phyloP scores from a whole-genome alignment of 2,888 invertebrate genomes.

The Agriotes lineatus region DNA sequence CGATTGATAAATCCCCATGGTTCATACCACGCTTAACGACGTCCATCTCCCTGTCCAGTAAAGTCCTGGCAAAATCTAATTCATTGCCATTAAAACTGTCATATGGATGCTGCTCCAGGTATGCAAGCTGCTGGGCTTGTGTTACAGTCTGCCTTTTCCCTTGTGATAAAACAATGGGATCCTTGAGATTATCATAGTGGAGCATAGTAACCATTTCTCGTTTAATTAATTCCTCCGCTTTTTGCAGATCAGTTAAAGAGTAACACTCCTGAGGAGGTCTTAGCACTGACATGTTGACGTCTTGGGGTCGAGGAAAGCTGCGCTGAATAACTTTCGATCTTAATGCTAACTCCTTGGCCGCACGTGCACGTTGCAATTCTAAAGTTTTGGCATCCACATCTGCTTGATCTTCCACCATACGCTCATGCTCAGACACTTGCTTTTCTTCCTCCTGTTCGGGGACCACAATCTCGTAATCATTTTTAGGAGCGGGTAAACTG shows the following conservation, averaged over 20 bases:
- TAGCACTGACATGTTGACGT: slow-evolving; percentile 86
- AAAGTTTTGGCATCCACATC: slow-evolving; percentile 81
- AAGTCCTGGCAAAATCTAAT: slow-evolving; percentile 73
- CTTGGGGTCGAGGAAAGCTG: slow-evolving; percentile 84
- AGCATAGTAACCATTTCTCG: slow-evolving; percentile 97
- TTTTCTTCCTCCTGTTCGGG: slow-evolving; percentile 81
- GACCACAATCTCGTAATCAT: slow-evolving; percentile 98
- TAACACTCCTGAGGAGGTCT: slow-evolving; percentile 82
- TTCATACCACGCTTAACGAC: slow-evolving; percentile 93
- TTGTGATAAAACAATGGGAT: slow-evolving; percentile 70
- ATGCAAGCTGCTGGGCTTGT: slow-evolving; percentile 81
- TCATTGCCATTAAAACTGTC: slow-evolving; percentile 79
- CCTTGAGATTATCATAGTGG: slow-evolving; percentile 88
- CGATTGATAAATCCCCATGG: slow-evolving; percentile 92
- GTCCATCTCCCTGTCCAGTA: slow-evolving; percentile 87
- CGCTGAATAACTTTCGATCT: slow-evolving; percentile 91
- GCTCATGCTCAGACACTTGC: slow-evolving; percentile 60
- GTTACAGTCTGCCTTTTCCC: slow-evolving; percentile 70
- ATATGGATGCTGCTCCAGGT: slow-evolving; percentile 90
- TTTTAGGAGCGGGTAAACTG: slow-evolving; percentile 89
- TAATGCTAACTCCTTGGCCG: slow-evolving; percentile 78
- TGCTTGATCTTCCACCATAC: slow-evolving; percentile 83
- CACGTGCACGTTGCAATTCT: slow-evolving; percentile 77
- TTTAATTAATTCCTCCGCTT: slow-evolving; percentile 96
- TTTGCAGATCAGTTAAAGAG: slow-evolving; percentile 88